These are phyloP conservation scores for Atherinomorus stipes DNA, from an alignment of 2,113 vertebrate genomes.

Conservation along the genomic window DNA sequence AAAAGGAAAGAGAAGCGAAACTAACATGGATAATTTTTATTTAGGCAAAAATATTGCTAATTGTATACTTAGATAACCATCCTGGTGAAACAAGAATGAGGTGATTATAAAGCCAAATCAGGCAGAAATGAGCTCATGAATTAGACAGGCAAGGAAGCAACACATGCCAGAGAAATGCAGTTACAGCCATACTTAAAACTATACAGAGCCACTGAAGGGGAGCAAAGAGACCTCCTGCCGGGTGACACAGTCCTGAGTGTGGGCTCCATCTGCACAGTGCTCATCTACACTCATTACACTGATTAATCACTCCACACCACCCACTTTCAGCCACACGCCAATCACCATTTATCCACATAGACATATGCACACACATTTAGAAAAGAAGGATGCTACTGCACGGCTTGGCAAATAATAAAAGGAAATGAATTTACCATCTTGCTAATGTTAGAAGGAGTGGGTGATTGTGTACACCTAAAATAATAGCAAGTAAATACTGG, in stretches of 20 bases:
- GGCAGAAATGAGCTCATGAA: conserved; percentile 34
- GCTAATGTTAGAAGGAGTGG: conserved; percentile 29
- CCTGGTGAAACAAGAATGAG: conserved; percentile 14
- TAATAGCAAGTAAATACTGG: not conserved
- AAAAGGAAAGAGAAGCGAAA: not conserved
- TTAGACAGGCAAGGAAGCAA: conserved; percentile 27
- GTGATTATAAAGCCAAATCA: conserved; percentile 28
- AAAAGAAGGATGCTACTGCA: conserved; percentile 26
- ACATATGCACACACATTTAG: conserved; percentile 64
- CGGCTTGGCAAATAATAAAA: conserved; percentile 22
- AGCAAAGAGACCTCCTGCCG: conserved; percentile 70
- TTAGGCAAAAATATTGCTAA: conserved; percentile 26
- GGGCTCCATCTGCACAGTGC: conserved; percentile 74
- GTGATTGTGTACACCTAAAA: conserved; percentile 1
- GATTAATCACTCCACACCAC: conserved; percentile 80
- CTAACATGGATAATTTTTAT: not conserved
- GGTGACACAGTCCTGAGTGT: conserved; percentile 71
- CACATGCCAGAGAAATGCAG: conserved; percentile 38
- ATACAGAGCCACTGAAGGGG: conserved; percentile 41
- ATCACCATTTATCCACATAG: conserved; percentile 77
- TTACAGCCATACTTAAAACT: conserved; percentile 43
- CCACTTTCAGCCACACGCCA: conserved; percentile 73
- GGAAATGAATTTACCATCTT: conserved; percentile 20
- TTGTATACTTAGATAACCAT: conserved; percentile 16
- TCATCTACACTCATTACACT: conserved; percentile 78